Evolutionary conservation across 2,888 invertebrate species (phyloP).

Genomic region (Leucoma salicis): DNA sequence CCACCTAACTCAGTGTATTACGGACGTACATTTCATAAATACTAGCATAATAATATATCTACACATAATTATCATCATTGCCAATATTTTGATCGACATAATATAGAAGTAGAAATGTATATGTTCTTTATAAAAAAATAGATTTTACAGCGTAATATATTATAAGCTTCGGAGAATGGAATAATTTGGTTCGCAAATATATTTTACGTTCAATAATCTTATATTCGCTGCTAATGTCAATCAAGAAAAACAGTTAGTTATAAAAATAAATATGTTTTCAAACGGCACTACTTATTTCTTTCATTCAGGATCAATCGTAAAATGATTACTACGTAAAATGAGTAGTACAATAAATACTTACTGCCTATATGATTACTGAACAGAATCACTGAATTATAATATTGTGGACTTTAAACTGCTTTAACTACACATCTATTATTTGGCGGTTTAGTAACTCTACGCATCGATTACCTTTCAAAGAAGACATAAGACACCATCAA

Average conservation of each 20-base stretch:
- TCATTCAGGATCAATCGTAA: neutral
- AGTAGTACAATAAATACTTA: neutral
- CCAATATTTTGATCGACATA: neutral
- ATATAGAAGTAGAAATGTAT: neutral
- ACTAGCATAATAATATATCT: neutral
- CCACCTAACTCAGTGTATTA: no score
- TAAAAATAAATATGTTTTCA: constrained; percentile 25
- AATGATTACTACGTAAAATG: neutral
- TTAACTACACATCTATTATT: no score
- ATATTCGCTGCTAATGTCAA: constrained; percentile 44
- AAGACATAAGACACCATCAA: no score
- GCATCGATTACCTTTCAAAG: no score
- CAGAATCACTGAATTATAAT: no score
- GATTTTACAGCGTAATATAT: neutral
- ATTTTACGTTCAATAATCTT: constrained; percentile 32
- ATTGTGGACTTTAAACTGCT: constrained; percentile 6
- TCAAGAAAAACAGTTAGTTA: constrained; percentile 36
- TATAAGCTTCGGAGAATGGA: neutral
- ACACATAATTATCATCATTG: neutral
- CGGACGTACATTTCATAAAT: no score
- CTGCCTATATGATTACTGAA: no score
- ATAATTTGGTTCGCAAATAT: constrained; percentile 11
- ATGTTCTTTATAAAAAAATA: neutral
- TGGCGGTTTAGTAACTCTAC: no score
- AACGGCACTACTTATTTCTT: neutral